Percentiles rank a stretch among this genome's conserved stretches.
These are phyloP conservation scores for Folsomia candida DNA, from an alignment of 2,888 invertebrate genomes.

Conservation along the genomic window DNA sequence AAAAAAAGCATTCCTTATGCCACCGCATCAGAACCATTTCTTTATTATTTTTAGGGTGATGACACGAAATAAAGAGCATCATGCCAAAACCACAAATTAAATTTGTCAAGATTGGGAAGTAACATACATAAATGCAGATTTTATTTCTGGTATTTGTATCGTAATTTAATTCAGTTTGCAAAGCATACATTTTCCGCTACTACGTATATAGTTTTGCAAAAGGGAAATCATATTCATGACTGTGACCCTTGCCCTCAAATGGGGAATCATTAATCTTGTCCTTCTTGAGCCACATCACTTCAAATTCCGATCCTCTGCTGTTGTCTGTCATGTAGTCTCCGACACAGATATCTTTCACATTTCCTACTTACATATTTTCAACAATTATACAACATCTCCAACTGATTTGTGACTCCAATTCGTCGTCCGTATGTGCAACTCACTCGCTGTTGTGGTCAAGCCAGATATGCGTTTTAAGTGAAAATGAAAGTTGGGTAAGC, in stretches of 20 bases:
- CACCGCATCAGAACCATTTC: too few species aligned
- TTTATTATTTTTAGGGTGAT: too few species aligned
- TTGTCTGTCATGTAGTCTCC: background rate
- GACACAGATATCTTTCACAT: background rate
- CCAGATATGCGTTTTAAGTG: background rate
- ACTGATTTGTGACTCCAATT: background rate
- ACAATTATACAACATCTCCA: background rate
- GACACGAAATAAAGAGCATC: background rate
- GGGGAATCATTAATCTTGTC: background rate
- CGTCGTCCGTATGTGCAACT: background rate
- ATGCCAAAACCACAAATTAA: background rate
- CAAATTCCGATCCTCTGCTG: too few species aligned
- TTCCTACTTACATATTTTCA: background rate
- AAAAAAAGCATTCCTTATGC: background rate
- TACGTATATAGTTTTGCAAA: background rate
- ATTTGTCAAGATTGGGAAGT: background rate
- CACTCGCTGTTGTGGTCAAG: background rate
- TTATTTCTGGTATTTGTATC: background rate
- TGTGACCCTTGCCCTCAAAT: background rate
- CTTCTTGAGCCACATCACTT: background rate
- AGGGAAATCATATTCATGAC: background rate
- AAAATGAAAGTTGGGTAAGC: background rate
- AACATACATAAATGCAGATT: background rate
- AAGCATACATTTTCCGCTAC: background rate
- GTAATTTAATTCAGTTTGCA: background rate